phyloP scores from a whole-genome alignment of 2,888 invertebrate genomes.

The Hirudinaria manillensis region DNA sequence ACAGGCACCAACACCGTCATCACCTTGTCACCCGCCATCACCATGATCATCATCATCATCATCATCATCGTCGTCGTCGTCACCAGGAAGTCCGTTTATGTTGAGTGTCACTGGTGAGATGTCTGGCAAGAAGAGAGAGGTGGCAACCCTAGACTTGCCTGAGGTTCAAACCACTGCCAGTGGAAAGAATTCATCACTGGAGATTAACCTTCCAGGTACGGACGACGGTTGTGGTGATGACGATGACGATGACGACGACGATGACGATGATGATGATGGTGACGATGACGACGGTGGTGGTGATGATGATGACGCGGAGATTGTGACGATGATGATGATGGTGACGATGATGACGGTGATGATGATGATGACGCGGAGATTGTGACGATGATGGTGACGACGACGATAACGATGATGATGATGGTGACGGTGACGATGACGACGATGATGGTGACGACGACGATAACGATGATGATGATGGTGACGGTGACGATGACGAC shows the following conservation, averaged over 20 bases:
- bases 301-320: neutral
- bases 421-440: neutral
- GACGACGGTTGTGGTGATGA: conserved; percentile 29
- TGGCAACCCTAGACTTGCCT: conserved; percentile 60
- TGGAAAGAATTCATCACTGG: conserved; percentile 84
- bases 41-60: conserved; percentile 10
- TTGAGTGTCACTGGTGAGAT: conserved; percentile 76
- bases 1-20: too few relatives aligned
- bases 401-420: neutral
- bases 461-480: conserved; percentile 33
- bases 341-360: too few relatives aligned
- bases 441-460: conserved; percentile 29
- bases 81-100: conserved; percentile 55
- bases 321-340: neutral
- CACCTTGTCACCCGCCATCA: neutral
- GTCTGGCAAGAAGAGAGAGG: conserved; percentile 49
- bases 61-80: conserved; percentile 15
- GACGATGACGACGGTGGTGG: conserved; percentile 23
- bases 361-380: too few relatives aligned
- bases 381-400: neutral
- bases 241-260: conserved; percentile 29
- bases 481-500: conserved; percentile 33
- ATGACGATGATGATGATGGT: conserved; percentile 26
- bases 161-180: conserved; percentile 88
- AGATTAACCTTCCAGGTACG: conserved; percentile 58